Evolutionary conservation across 1,140 invertebrate genomes (phyloP), one percentile per base, ranked within the genome.

Genomic region (Apis mellifera): DNA sequence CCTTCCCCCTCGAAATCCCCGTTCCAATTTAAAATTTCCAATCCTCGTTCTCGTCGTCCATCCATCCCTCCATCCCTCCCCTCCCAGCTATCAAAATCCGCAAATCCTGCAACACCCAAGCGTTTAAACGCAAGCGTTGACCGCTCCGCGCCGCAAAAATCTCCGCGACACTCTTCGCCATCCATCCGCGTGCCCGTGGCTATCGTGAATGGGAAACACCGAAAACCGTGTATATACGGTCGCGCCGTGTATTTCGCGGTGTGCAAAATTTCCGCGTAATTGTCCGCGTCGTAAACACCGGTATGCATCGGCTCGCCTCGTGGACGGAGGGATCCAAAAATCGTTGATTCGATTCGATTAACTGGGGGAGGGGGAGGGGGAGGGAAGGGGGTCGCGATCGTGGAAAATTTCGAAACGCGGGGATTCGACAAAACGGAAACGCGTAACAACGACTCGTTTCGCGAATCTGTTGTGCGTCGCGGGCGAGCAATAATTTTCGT

Each of bases 271-370:
- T 76, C 79, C 72, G 55, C 64, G 62, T 76, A 75, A 76, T 82
- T 69, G 73, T 76, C 55, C 64, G 73, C 72, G 73, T 69, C 79
- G 79, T 82, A 82, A 82, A 82, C 79, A 76, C 59, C 21, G 59
- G 17, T 48, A 59, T 42, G 79, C 42, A 42, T 52, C 59, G 26
- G 17, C 7, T 19, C 9, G 52, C 1, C n/a, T n/a, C n/a, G 52
- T 5, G 62, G 13, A 5, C 0, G 17, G 23, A 9, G 19, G 21
- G 9, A 9, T 9, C n/a, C 21, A 75, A 76, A 82, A 82, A 82
- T 82, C 79, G 73, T 69, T 76, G 79, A 69, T 76, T 69, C 79
- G 64, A 76, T 82, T 57, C 72, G 79, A 54, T 82, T 76, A 69
- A 76, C 73, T 55, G 70, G 62, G 11, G 21, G 26, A 26, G 26